Conservation (phyloP, 2,888 invertebrate genomes). For the Portevinia maculata region DNA sequence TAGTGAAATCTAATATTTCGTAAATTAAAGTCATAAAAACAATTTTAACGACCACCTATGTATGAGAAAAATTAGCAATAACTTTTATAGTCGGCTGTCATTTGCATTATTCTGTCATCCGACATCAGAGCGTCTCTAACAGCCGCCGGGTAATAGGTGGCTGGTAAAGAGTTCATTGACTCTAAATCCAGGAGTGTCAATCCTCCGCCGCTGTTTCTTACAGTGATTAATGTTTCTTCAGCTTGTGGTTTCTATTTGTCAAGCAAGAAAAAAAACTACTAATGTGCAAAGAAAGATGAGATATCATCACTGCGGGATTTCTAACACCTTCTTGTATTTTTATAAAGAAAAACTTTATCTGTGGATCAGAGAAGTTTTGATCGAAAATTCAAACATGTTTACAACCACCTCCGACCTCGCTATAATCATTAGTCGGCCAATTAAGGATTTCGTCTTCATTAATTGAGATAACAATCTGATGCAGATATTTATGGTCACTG, state of each 20-base stretch:
- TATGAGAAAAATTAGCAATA: slow-evolving; percentile 36
- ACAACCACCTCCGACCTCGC: slow-evolving; percentile 5
- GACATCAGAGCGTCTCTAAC: slow-evolving; percentile 7
- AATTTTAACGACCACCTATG: slow-evolving; percentile 30
- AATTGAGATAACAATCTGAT: slow-evolving; percentile 31
- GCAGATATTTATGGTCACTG: background rate
- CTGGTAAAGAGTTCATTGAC: slow-evolving; percentile 52
- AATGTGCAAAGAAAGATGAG: background rate
- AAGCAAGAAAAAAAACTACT: slow-evolving; percentile 10
- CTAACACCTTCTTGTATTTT: background rate
- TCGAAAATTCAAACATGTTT: slow-evolving; percentile 12
- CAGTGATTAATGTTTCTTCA: slow-evolving; percentile 48
- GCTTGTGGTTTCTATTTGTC: slow-evolving; percentile 21
- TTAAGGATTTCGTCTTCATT: slow-evolving; percentile 42
- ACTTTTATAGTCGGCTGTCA: slow-evolving; percentile 46
- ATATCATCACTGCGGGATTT: background rate
- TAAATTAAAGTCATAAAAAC: slow-evolving; percentile 1
- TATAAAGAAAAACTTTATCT: background rate
- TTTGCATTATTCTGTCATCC: slow-evolving; percentile 44
- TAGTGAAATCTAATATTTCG: slow-evolving; percentile 1
- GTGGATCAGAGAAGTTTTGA: slow-evolving; percentile 16
- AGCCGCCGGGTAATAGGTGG: no score
- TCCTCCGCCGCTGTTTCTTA: slow-evolving; percentile 3
- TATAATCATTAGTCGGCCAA: slow-evolving; percentile 20
- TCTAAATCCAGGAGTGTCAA: slow-evolving; percentile 16